Evolutionary conservation across 2,888 invertebrate species (phyloP), one percentile per base, ranked within the genome.

Genomic region (Lycophotia porphyrea): DNA sequence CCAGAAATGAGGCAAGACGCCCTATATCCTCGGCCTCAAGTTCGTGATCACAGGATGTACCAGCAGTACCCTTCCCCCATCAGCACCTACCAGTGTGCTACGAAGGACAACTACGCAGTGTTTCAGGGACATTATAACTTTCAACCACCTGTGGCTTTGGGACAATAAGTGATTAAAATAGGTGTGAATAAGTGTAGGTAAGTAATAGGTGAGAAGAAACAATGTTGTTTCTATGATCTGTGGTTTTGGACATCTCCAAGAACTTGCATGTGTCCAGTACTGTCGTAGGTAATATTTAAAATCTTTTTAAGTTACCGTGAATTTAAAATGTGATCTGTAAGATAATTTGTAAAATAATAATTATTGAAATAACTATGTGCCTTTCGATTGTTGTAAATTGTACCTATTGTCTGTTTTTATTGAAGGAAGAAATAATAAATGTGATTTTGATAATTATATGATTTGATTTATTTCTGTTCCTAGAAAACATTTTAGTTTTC

Each of bases 101-200:
- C 95, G 8, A 96, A 96, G 79, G 96, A 96, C 64, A 96, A 96
- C 85, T 96, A 96, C 84, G 89, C 94, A 31, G 92, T 96, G 88
- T 96, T 96, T 84, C 96, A 96, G 87, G 96, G 96, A 89, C 96
- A 96, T 89, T 96, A 96, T 78, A 96, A 94, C 84, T 90, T 96
- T 77, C 96, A 95, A 88, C 94, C 96, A 15, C 94, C 96, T 2
- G 92, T 96, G 68, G 96, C 96, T 64, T 92, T 96, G 74, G 95
- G 96, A 86, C 96, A 96, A 87, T 96, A 86, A 90, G 88, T 87
- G 77, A 82, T 72, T 44, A 68, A 69, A 74, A 42, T 44, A 76
- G 63, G 73, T 78, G 76, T 74, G 47, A 66, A 67, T 65, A 42
- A 75, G 13, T 55, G 44, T 66, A n/a, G n/a, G n/a, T n/a, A n/a